Conservation (phyloP, 2,888 invertebrate species). For the Polyommatus icarus region DNA sequence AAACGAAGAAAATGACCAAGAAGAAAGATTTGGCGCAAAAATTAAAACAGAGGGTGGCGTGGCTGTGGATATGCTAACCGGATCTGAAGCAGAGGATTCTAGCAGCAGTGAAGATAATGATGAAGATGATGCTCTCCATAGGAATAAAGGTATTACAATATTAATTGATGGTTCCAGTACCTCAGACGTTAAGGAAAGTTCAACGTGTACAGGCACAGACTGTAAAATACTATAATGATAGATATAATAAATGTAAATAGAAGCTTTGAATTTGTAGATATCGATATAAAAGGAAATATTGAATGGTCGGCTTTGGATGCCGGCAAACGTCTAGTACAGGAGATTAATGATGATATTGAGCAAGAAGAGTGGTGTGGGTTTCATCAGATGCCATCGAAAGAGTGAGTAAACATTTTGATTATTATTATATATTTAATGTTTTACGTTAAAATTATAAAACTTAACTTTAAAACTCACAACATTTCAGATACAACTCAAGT, state of each 20-base stretch:
- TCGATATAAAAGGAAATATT: slow-evolving; percentile 53
- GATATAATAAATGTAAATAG: neutral
- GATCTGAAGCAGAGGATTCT: slow-evolving; percentile 61
- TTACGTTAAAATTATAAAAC: neutral
- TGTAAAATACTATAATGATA: too few species aligned
- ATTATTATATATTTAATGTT: neutral
- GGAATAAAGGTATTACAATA: slow-evolving; percentile 4
- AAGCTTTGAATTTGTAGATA: slow-evolving; percentile 38
- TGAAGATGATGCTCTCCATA: slow-evolving; percentile 39
- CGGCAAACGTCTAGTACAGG: slow-evolving; percentile 63
- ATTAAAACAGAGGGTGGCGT: slow-evolving; percentile 53
- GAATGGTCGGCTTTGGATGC: slow-evolving; percentile 63
- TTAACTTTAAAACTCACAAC: neutral
- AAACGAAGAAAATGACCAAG: slow-evolving; percentile 37
- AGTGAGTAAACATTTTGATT: neutral
- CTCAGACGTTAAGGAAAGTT: too few species aligned
- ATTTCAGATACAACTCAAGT: slow-evolving; percentile 51
- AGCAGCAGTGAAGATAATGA: slow-evolving; percentile 57
- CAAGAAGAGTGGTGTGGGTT: slow-evolving; percentile 66
- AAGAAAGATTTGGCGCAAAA: slow-evolving; percentile 48
- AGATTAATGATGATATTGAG: slow-evolving; percentile 53
- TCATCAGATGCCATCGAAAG: slow-evolving; percentile 40
- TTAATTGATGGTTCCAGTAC: too few species aligned
- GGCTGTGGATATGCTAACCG: slow-evolving; percentile 58
- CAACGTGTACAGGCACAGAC: neutral